These are phyloP conservation scores for Drosophila melanosoma DNA, from an alignment of 2,888 invertebrate species.

Conservation along the genomic window DNA sequence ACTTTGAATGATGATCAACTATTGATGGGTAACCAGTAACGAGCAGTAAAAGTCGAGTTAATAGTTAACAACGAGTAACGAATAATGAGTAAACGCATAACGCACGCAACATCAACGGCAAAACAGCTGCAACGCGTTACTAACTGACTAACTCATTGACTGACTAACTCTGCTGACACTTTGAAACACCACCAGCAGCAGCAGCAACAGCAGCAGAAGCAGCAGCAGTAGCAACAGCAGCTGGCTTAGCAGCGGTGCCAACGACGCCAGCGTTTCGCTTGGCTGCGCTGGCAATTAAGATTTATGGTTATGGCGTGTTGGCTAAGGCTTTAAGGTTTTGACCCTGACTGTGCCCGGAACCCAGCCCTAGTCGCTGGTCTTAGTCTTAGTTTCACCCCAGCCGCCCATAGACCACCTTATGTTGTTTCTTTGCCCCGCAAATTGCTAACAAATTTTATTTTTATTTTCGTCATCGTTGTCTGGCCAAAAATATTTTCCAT, in stretches of 20 bases:
- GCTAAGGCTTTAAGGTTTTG: constrained; percentile 50
- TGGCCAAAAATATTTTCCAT: constrained; percentile 40
- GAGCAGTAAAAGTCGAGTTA: not conserved
- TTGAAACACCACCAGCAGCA: constrained; percentile 14
- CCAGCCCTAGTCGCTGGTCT: constrained; percentile 15
- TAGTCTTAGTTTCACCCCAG: constrained; percentile 10
- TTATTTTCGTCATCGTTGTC: constrained; percentile 36
- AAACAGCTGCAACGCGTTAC: constrained; percentile 19
- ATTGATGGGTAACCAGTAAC: not conserved
- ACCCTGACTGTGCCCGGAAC: constrained; percentile 42
- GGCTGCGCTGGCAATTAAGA: constrained; percentile 75
- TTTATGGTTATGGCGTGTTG: constrained; percentile 77
- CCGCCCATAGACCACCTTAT: constrained; percentile 29
- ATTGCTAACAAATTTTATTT: constrained; percentile 62
- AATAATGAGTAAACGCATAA: not conserved
- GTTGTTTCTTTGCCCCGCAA: constrained; percentile 32
- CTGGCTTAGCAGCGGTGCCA: constrained; percentile 26
- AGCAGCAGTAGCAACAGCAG: constrained; percentile 10
- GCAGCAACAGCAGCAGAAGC: constrained; percentile 20
- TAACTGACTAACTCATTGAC: constrained; percentile 27
- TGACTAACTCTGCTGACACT: constrained; percentile 28
- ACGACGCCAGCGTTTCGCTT: constrained; percentile 61
- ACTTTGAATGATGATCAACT: not conserved
- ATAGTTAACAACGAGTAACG: not conserved
- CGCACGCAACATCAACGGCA: not conserved